A percentile compares a stretch with the other conserved stretches of the same genome.
These are phyloP conservation scores for Syngnathus scovelli DNA, from an alignment of 2,113 vertebrate species.

Conservation along the genomic window DNA sequence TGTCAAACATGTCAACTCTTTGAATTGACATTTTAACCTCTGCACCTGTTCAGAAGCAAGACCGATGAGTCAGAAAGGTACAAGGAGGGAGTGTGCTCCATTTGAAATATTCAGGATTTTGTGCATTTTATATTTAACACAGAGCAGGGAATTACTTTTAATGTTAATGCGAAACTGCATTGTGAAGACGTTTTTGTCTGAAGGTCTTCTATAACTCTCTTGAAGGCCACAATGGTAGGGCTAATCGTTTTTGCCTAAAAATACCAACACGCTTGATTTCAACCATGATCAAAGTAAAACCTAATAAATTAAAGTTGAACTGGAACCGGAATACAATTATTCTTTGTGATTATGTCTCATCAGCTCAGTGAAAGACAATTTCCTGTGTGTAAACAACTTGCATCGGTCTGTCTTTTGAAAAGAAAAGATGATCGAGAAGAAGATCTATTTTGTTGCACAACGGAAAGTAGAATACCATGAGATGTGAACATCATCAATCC, in stretches of 20 bases:
- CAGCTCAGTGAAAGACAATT: conserved; percentile 19
- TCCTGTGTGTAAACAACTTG: conserved; percentile 22
- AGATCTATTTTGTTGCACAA: conserved; percentile 48
- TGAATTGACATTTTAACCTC: not conserved
- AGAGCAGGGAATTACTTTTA: not conserved
- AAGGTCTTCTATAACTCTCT: not conserved
- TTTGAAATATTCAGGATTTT: not conserved
- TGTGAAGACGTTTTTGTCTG: not conserved
- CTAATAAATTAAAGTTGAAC: not conserved
- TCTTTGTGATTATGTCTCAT: conserved; percentile 1
- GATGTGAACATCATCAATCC: conserved; percentile 55
- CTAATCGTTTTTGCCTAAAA: not conserved
- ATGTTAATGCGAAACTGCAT: not conserved
- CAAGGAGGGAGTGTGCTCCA: not conserved
- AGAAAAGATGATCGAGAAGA: conserved; percentile 27
- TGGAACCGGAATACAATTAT: not conserved
- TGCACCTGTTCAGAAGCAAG: not conserved
- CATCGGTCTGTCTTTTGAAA: conserved; percentile 9
- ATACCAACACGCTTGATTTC: not conserved
- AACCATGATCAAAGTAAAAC: not conserved
- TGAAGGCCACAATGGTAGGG: not conserved
- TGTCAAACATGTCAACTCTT: not conserved
- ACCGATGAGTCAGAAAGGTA: not conserved
- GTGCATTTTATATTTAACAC: not conserved
- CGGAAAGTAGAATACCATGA: conserved; percentile 33